A percentile compares a stretch with the other conserved stretches of the same genome.
Evolutionary conservation across 2,113 vertebrate species (phyloP).

Genomic region (Falcunculus frontatus): DNA sequence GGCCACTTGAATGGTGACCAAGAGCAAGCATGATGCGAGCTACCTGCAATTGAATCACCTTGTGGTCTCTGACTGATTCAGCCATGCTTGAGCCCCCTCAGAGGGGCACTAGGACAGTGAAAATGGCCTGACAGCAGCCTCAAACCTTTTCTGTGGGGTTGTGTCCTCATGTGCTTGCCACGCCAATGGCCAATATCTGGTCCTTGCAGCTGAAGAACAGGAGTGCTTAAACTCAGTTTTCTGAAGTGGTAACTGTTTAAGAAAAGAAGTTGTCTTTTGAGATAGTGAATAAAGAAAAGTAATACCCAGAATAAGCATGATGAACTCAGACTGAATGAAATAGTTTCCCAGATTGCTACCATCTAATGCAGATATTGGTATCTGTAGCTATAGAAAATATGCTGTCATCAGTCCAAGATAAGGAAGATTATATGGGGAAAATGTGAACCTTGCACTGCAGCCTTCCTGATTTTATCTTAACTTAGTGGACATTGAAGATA

Average conservation of each 20-base stretch:
- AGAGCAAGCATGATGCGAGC: neutral
- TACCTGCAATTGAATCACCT: neutral
- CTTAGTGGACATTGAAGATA: neutral
- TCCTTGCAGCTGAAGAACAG: neutral
- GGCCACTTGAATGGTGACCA: rapidly evolving
- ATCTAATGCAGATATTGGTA: neutral
- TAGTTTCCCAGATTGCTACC: neutral
- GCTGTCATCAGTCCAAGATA: neutral
- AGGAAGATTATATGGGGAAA: neutral
- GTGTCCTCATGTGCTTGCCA: neutral
- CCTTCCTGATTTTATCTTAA: neutral
- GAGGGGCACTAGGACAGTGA: neutral
- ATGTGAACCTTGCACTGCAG: neutral
- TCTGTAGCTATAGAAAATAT: neutral
- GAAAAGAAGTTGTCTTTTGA: neutral
- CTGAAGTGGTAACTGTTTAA: neutral
- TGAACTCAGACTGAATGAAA: neutral
- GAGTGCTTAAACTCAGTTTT: neutral
- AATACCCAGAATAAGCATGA: neutral
- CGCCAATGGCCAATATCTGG: rapidly evolving
- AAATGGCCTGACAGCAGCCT: neutral
- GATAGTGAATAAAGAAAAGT: neutral
- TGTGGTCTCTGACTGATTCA: neutral
- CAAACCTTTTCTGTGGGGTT: neutral
- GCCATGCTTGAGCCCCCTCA: neutral